Evolutionary conservation across 1,140 invertebrate species (phyloP).

Genomic region (Drosophila insularis): DNA sequence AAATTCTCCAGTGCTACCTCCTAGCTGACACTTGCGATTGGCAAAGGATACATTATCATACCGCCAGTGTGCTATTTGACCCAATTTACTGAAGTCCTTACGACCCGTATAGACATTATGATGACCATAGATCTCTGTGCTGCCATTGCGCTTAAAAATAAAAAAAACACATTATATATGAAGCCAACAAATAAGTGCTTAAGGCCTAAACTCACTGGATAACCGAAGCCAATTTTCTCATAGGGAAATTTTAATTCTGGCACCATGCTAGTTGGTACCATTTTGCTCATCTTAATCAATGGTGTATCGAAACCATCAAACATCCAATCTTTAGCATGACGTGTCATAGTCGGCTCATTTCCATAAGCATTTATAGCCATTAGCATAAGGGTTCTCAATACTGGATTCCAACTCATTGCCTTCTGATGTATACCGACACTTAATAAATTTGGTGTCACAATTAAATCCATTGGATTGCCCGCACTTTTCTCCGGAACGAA

Average conservation of each 20-base stretch:
- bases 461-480: constrained; percentile 88
- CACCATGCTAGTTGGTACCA: constrained; percentile 82
- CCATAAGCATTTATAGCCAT: constrained; percentile 83
- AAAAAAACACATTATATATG: background rate
- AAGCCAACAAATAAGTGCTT: constrained; percentile 58
- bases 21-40: constrained; percentile 84
- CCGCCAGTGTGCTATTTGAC: constrained; percentile 87
- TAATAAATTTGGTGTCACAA: constrained; percentile 91
- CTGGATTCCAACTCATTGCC: constrained; percentile 77
- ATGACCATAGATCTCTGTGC: constrained; percentile 87
- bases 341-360: constrained; percentile 85
- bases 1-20: constrained; percentile 90
- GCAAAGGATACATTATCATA: constrained; percentile 84
- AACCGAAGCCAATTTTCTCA: constrained; percentile 91
- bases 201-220: constrained; percentile 85
- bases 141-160: constrained; percentile 87
- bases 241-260: constrained; percentile 84
- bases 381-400: constrained; percentile 85
- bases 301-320: constrained; percentile 90
- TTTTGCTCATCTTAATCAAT: constrained; percentile 86
- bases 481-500: constrained; percentile 86
- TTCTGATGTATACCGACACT: constrained; percentile 83
- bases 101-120: constrained; percentile 89
- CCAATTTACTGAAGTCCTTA: constrained; percentile 85
- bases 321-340: constrained; percentile 87